Percentiles rank a stretch among this genome's conserved stretches.
phyloP scores from a whole-genome alignment of 1,140 invertebrate genomes.

The Gerris buenoi region DNA sequence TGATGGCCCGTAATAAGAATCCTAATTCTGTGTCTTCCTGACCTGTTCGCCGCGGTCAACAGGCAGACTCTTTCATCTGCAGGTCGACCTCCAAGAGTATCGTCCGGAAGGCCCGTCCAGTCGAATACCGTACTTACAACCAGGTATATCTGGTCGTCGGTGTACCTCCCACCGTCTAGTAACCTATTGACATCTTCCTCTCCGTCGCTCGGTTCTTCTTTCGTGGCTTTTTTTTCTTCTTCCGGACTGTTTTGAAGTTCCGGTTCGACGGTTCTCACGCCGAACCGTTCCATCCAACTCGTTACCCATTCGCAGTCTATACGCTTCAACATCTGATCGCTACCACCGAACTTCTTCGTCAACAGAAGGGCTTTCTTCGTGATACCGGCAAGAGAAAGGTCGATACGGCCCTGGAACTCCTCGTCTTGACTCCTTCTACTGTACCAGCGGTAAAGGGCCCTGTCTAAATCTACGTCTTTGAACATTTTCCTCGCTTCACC shows the following conservation, averaged over 20 bases:
- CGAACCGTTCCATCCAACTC: conserved; percentile 19
- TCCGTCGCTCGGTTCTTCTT: conserved; percentile 7
- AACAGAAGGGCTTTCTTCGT: conserved; percentile 18
- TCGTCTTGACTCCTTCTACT: conserved; percentile 14
- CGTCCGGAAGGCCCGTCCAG: conserved; percentile 34
- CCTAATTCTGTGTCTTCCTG: conserved; percentile 34
- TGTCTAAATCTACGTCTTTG: conserved; percentile 20
- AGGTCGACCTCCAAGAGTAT: conserved; percentile 13
- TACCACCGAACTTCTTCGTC: conserved; percentile 18
- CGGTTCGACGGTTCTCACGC: conserved; percentile 5
- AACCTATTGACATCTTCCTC: neutral
- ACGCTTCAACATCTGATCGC: conserved; percentile 5
- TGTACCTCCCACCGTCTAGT: conserved; percentile 22
- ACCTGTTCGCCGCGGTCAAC: conserved; percentile 34
- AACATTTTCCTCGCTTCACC: conserved; percentile 10
- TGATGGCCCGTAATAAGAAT: conserved; percentile 34
- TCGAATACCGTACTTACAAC: conserved; percentile 33
- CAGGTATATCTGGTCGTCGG: conserved; percentile 33
- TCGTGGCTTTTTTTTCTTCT: neutral
- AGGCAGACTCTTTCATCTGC: conserved; percentile 32
- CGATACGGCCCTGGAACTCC: neutral
- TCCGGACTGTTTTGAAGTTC: neutral
- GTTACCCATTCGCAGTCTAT: conserved; percentile 18
- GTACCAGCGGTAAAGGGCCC: conserved; percentile 24
- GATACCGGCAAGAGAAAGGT: conserved; percentile 11